Percentiles rank a stretch among this genome's conserved stretches.
phyloP scores from a whole-genome alignment of 2,113 vertebrate species.

The Poeciliopsis prolifica region DNA sequence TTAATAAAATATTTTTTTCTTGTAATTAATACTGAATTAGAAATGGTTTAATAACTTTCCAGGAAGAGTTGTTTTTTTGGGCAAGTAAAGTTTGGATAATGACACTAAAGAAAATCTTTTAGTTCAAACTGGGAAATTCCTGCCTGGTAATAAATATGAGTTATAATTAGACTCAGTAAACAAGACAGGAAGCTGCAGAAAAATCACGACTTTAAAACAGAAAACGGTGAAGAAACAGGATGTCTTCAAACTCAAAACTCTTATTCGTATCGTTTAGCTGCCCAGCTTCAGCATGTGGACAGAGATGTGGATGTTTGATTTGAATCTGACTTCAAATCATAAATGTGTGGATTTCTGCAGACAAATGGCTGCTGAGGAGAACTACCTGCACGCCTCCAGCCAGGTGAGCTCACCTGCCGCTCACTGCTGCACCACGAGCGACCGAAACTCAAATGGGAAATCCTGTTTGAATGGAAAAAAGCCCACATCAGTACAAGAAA shows the following conservation, averaged over 20 bases:
- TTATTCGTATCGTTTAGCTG: background rate
- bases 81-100: background rate
- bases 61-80: background rate
- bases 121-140: background rate
- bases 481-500: too few relatives aligned
- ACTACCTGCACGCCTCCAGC: constrained; percentile 50
- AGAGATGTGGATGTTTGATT: background rate
- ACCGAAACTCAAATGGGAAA: too few relatives aligned
- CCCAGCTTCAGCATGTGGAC: too few relatives aligned
- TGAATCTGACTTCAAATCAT: background rate
- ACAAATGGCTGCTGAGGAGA: constrained; percentile 75
- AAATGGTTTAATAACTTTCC: background rate
- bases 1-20: too few relatives aligned
- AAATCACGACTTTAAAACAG: background rate
- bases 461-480: too few relatives aligned
- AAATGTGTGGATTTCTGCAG: constrained; percentile 36
- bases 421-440: too few relatives aligned
- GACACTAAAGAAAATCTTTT: background rate
- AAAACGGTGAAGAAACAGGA: background rate
- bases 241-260: background rate
- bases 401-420: constrained; percentile 52
- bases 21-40: background rate
- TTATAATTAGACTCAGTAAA: background rate
- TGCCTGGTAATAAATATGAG: background rate
- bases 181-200: background rate